Base-by-base conservation (phyloP, 2,797 vertebrate genomes). In the Falco rusticolus region DNA sequence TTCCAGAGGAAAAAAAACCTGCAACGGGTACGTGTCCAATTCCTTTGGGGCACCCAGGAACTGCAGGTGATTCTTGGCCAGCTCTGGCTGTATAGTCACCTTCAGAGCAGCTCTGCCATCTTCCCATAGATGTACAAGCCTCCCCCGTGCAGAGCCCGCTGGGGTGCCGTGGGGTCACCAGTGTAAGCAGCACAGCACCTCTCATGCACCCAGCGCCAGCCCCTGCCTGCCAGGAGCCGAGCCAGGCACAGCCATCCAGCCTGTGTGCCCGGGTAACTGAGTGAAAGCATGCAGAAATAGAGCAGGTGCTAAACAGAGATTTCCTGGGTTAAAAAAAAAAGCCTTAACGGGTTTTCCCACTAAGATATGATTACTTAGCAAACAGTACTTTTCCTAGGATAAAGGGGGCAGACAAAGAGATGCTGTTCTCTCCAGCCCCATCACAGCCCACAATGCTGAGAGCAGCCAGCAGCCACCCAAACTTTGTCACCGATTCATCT, bases 1-100 rank as follows among this genome's bases (percentile, higher is more conserved):
- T 98, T 99, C 71, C 99, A 99, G 95, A 97, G 89, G 34, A 61
- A 97, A 17, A 97, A 96, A 29, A 84, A 2, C 3, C 93, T 99
- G 54, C 97, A 98, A 33, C 97, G 87, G 98, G 99, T 99, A 66
- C 2, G 43, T 79, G 15, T 80, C 51, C 25, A 24, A n/a, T 37
- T 93, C 43, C 26, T 75, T 48, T 22, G 5, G 18, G 45, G 22
- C 66, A 37, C 16, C 16, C 54, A 64, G 60, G 17, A 90, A 54
- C 24, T 48, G 47, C 71, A 63, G 31, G 47, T 45, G 31, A 87
- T 69, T 69, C 63, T 43, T 66, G 39, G 39, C 26, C 51, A 74
- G 8, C 33, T 76, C 86, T 29, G 87, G 20, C 31, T 80, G 39
- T 4, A 24, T 0, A 69, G 56, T 26, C 70, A 76, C 43, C 43